These are phyloP conservation scores for Salvator merianae DNA, from an alignment of 2,113 vertebrate species.

Conservation along the genomic window DNA sequence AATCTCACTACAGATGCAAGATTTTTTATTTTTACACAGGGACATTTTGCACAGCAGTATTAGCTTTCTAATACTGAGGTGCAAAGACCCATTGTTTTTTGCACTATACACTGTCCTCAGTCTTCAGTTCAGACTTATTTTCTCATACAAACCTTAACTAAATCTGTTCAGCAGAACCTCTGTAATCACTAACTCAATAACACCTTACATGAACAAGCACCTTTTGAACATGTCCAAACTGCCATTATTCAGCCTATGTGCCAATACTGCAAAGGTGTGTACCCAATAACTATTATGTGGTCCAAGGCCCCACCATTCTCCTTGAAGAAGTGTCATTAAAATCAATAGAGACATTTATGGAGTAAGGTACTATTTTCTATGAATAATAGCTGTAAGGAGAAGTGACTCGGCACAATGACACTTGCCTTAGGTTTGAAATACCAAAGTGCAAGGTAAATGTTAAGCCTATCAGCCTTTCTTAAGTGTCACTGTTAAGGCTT, in stretches of 20 bases:
- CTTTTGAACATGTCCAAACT: not conserved
- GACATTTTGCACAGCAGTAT: not conserved
- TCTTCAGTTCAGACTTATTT: not conserved
- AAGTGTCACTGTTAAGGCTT: not conserved
- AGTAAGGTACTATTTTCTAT: not conserved
- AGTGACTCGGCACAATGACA: not conserved
- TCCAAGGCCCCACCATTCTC: not conserved
- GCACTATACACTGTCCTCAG: not conserved
- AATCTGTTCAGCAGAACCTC: not conserved
- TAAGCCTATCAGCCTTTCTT: not conserved
- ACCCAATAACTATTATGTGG: not conserved
- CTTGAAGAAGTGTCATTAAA: not conserved
- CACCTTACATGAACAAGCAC: not conserved
- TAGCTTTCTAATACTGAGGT: not conserved
- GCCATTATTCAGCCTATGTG: not conserved
- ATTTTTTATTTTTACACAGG: constrained; percentile 11
- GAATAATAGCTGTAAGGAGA: not conserved
- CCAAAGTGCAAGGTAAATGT: not conserved
- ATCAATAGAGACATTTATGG: not conserved
- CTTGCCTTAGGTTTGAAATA: constrained; percentile 1
- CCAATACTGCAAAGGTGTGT: constrained; percentile 22
- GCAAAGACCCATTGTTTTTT: not conserved
- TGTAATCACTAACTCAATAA: constrained; percentile 18
- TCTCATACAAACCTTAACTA: not conserved
- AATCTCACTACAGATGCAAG: not conserved